phyloP scores from a whole-genome alignment of 1,140 invertebrate genomes.

The Goniozus legneri region DNA sequence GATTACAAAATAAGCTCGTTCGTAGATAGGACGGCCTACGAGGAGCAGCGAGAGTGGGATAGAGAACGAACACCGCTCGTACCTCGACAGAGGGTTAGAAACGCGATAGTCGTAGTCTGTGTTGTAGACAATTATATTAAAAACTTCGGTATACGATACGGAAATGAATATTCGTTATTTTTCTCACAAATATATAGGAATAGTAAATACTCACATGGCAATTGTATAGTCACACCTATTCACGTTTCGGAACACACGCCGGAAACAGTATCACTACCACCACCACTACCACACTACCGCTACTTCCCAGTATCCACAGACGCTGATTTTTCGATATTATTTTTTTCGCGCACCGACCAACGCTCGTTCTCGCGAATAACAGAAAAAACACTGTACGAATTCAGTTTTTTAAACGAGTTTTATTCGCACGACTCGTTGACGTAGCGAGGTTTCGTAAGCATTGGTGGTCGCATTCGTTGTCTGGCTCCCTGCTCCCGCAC shows the following conservation, averaged over 20 bases:
- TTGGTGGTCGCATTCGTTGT: constrained; percentile 26
- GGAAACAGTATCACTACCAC: background rate
- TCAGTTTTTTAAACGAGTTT: constrained; percentile 8
- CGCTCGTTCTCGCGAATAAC: background rate
- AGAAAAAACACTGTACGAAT: background rate
- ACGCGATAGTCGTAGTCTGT: too few species aligned
- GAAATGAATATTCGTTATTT: too few species aligned
- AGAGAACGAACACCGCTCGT: background rate
- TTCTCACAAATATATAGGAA: too few species aligned
- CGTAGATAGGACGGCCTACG: constrained; percentile 20
- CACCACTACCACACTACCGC: constrained; percentile 1
- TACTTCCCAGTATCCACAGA: background rate
- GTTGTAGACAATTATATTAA: too few species aligned
- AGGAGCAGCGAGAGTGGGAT: constrained; percentile 3
- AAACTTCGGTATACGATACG: too few species aligned
- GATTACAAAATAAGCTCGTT: constrained; percentile 28
- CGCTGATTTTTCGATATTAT: too few species aligned
- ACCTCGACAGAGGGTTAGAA: background rate
- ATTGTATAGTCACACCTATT: constrained; percentile 51
- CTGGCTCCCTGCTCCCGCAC: constrained; percentile 25
- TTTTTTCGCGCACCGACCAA: too few species aligned
- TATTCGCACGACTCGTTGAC: constrained; percentile 12
- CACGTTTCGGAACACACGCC: constrained; percentile 36
- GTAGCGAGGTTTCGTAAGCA: constrained; percentile 22
- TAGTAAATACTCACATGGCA: constrained; percentile 50